Conservation (phyloP, 2,888 invertebrate genomes). For the Andrena haemorrhoa region DNA sequence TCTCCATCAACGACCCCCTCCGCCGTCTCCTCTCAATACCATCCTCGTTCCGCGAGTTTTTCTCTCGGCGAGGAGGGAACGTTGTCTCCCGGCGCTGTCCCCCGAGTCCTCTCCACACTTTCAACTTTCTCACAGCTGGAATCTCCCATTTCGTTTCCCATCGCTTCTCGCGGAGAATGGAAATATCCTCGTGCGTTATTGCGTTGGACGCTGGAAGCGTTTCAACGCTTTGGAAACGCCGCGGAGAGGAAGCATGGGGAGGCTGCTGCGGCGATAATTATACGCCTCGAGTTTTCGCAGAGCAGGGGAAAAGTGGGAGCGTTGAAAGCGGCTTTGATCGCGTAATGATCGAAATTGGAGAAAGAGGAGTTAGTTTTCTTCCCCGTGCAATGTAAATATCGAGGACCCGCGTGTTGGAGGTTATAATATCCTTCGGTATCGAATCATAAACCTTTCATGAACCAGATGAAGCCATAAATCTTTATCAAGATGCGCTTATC, state of each 20-base stretch:
- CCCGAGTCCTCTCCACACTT: not conserved
- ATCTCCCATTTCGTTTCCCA: not conserved
- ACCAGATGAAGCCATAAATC: constrained; percentile 37
- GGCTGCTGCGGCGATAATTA: constrained; percentile 75
- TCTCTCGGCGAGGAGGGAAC: constrained; percentile 36
- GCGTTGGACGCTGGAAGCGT: not conserved
- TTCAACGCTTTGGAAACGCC: not conserved
- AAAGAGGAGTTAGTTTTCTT: not conserved
- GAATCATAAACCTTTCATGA: not conserved
- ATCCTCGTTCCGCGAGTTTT: constrained; percentile 51
- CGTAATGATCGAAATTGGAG: not conserved
- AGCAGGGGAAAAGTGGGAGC: not conserved
- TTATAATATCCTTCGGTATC: not conserved
- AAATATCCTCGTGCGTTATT: not conserved
- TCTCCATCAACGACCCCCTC: constrained; percentile 61
- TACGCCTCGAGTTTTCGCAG: constrained; percentile 54
- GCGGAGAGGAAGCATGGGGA: not conserved
- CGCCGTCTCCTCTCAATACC: constrained; percentile 59
- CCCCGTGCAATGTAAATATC: not conserved
- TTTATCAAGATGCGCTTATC: constrained; percentile 26
- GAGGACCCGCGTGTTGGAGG: not conserved
- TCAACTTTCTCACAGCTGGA: constrained; percentile 40
- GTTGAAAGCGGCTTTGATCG: constrained; percentile 35
- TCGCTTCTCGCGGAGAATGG: not conserved
- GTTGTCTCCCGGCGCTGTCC: constrained; percentile 13